Conservation (phyloP, 2,797 vertebrate genomes). For the Lepus townsendii region DNA sequence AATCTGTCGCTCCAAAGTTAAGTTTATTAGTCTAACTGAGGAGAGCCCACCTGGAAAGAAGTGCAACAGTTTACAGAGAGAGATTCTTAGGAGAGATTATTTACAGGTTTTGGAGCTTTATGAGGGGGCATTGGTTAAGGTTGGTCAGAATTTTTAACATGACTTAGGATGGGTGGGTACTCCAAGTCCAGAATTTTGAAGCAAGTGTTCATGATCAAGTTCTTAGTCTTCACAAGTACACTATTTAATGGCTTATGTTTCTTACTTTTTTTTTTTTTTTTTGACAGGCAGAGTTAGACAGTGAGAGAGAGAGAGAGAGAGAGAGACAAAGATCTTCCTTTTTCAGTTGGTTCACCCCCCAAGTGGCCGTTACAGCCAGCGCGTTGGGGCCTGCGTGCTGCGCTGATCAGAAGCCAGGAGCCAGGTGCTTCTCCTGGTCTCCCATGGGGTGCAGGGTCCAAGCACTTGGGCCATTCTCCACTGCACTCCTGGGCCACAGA, state of each 20-base stretch:
- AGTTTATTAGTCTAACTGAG: neutral
- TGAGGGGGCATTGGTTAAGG: neutral
- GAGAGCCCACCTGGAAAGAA: neutral
- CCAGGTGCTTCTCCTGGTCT: no score
- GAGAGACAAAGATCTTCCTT: no score
- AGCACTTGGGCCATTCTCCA: no score
- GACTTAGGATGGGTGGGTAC: neutral
- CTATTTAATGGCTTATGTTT: neutral
- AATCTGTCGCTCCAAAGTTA: neutral
- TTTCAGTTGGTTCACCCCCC: neutral
- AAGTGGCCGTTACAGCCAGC: no score
- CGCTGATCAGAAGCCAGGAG: no score
- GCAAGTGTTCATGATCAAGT: neutral
- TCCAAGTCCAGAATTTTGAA: neutral
- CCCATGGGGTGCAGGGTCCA: no score
- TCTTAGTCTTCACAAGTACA: neutral
- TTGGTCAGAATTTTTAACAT: neutral
- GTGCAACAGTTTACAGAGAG: neutral
- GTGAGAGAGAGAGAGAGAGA: no score
- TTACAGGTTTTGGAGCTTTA: neutral
- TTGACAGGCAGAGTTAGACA: no score
- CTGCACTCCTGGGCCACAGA: no score
- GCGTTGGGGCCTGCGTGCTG: no score
- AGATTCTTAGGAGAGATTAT: neutral
- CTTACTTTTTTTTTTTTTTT: no score